Base-by-base conservation (phyloP, 2,797 vertebrate genomes). In the Cyprinella venusta region DNA sequence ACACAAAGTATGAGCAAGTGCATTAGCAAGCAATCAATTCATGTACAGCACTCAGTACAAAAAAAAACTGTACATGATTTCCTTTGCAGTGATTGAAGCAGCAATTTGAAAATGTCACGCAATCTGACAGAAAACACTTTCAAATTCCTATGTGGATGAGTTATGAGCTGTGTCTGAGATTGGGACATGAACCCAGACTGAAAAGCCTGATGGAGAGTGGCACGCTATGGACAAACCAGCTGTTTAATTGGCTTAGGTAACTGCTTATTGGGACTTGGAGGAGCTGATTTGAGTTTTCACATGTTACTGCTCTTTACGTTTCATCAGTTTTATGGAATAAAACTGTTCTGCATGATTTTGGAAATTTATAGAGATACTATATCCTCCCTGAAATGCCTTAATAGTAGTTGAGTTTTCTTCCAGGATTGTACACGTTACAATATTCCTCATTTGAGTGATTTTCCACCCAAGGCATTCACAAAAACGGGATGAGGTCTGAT, bases 161-260 rank as follows among this genome's bases (percentile, higher is more conserved):
- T 88, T 89, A 90, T 80, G 81, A 83, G 78, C 85, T 74, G 83
- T 83, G 87, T 79, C 82, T 64, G 50, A 56, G 86, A 83, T 85
- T 85, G 85, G 86, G 79, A 88, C 84, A 87, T 86, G 88, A 86
- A 88, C 64, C 42, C 45, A 83, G 79, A 88, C 86, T 86, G 88
- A 82, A 84, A 87, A 65, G 78, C 82, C 82, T 83, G 78, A 79
- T 82, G 75, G 82, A 85, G 82, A 90, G 83, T 21, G 26, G 12
- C 26, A 72, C n/a, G 79, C 33, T 86, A 52, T 36, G 72, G 70
- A 33, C 5, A 77, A 64, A 89, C 81, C 78, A 84, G 84, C 82
- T 45, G 71, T 87, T 90, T 92, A 91, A 92, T 89, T 88, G 84
- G 56, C 77, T 86, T 87, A 90, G 84, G 88, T 86, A 89, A 93